A percentile compares a stretch with the other conserved stretches of the same genome.
phyloP scores from a whole-genome alignment of 2,888 invertebrate genomes.

The Phyto melanocephala region DNA sequence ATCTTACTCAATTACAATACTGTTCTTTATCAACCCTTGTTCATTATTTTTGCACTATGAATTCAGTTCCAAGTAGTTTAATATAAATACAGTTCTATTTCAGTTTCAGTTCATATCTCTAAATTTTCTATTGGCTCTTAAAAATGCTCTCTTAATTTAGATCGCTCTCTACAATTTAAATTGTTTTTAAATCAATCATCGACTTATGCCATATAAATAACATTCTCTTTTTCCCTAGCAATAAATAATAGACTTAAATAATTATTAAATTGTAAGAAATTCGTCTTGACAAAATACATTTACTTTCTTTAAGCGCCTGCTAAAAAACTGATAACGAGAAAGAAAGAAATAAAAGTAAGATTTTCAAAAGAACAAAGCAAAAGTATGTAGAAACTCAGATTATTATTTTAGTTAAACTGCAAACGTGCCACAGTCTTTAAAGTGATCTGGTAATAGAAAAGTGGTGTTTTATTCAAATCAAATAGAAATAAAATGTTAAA shows the following conservation, averaged over 20 bases:
- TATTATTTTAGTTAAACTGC: conserved; percentile 16
- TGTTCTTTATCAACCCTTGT: too few species aligned
- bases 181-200: neutral
- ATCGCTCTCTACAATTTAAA: neutral
- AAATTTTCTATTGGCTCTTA: neutral
- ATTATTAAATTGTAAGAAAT: neutral
- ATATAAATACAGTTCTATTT: neutral
- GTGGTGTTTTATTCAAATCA: neutral
- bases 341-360: conserved; percentile 2
- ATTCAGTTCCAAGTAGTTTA: too few species aligned
- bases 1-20: too few species aligned
- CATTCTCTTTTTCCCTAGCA: neutral
- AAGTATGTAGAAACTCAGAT: conserved; percentile 8
- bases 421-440: conserved; percentile 29
- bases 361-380: neutral
- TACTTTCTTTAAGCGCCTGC: conserved; percentile 33
- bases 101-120: neutral
- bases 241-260: neutral
- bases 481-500: neutral
- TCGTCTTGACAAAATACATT: neutral
- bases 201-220: neutral
- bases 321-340: conserved; percentile 54
- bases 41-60: too few species aligned
- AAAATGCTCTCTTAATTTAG: neutral
- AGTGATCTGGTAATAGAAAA: conserved; percentile 16